These are phyloP conservation scores for Xestoiulus laeticollis DNA, from an alignment of 2,888 invertebrate genomes.

Conservation along the genomic window DNA sequence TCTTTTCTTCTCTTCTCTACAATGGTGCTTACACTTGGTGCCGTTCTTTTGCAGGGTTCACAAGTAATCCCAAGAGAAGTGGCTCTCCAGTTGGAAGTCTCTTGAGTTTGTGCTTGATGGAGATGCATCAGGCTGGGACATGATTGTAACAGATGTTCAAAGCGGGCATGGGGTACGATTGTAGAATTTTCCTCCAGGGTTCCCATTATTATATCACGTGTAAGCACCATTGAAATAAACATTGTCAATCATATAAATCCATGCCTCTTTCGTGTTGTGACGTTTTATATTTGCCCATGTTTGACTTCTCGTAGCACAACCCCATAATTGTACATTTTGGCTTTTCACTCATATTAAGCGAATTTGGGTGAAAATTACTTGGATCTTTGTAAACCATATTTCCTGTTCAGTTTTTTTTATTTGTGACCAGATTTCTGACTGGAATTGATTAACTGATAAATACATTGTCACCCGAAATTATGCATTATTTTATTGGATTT, in stretches of 20 bases:
- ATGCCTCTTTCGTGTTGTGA: not conserved
- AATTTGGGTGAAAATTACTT: not conserved
- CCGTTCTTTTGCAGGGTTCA: slow-evolving; percentile 1
- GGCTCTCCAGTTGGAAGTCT: not conserved
- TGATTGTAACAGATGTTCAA: not conserved
- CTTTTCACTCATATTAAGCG: not conserved
- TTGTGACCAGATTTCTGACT: not conserved
- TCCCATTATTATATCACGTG: slow-evolving; percentile 18
- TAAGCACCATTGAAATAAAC: slow-evolving; percentile 34
- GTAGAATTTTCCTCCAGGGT: slow-evolving; percentile 6
- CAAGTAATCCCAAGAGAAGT: slow-evolving; percentile 13
- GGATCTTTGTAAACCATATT: not conserved
- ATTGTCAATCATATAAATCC: not conserved
- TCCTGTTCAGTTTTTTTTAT: not conserved
- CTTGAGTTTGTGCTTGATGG: not conserved
- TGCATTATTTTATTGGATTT: no score
- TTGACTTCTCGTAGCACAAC: not conserved
- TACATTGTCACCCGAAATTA: no score
- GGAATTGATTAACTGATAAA: no score
- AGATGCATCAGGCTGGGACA: slow-evolving; percentile 4
- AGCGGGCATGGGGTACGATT: not conserved
- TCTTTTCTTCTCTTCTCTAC: not conserved
- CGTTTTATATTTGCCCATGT: not conserved
- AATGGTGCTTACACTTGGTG: slow-evolving; percentile 14
- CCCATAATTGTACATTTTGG: not conserved